Base-by-base conservation (phyloP, 2,888 invertebrate species). In the Hyppa rectilinea region DNA sequence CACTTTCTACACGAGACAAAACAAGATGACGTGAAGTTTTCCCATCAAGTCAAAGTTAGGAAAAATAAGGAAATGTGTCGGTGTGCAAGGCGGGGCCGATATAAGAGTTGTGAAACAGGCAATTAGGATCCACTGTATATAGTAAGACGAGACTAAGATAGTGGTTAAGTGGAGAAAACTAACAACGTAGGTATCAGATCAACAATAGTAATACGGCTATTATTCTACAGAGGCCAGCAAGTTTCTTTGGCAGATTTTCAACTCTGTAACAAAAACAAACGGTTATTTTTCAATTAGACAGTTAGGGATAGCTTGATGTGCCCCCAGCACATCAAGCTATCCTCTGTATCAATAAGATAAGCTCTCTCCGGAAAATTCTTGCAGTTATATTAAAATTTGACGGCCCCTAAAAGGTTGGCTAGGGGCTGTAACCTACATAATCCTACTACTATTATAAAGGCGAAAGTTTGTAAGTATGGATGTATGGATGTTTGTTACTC, bases 11-110 rank as follows among this genome's bases (percentile, higher is more conserved):
- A 49, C 12, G 17, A 66, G n/a, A 26, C 26, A 43, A 45, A 59
- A 78, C 47, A 55, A 59, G 23, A 52, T 45, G 26, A 26, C 14
- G 55, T 58, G 49, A 80, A 80, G 70, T 81, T 80, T 80, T 78
- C 60, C 70, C 74, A 80, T 80, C 74, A 64, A 55, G 55, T 49
- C 9, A 20, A 78, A 78, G 65, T 81, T 73, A 52, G 50, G 38
- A 47, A 26, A 29, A 23, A 50, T 20, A 52, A 73, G 61, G 50
- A 58, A 66, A 67, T 50, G 45, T 71, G 61, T 65, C 23, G 9
- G 29, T 52, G 56, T 65, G 40, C 65, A 58, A 72, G 34, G 1
- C 38, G 45, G 4, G 45, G n/a, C 9, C 9, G 45, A 26, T 80
- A 64, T 26, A 56, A 60, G 23, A 75, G 40, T 67, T 71, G 38